Evolutionary conservation across 1,140 invertebrate species (phyloP).

Genomic region (Glossosoma conforme): DNA sequence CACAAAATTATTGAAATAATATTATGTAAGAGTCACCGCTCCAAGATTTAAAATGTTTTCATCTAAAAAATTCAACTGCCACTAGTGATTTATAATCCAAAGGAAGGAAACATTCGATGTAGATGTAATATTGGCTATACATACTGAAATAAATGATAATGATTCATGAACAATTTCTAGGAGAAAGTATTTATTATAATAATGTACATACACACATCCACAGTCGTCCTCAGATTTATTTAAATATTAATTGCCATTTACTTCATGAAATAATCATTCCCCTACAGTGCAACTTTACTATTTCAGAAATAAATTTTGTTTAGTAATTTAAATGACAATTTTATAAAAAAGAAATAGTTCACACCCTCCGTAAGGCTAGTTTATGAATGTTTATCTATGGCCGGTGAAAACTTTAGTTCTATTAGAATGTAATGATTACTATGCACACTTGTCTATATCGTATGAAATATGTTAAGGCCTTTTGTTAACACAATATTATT

Average conservation of each 20-base stretch:
- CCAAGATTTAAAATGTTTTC: conserved; percentile 20
- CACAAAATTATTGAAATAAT: conserved; percentile 50
- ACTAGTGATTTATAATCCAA: conserved; percentile 33
- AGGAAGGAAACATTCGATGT: conserved; percentile 55
- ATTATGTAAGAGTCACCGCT: conserved; percentile 50
- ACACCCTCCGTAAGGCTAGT: background rate
- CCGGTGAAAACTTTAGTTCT: too few species aligned
- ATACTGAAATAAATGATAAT: conserved; percentile 21
- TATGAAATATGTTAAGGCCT: too few species aligned
- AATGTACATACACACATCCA: background rate
- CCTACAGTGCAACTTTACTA: conserved; percentile 6
- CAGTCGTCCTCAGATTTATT: background rate
- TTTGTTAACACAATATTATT: too few species aligned
- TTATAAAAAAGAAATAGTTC: background rate
- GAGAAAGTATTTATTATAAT: conserved; percentile 13
- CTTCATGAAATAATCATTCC: conserved; percentile 1
- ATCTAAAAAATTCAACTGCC: conserved; percentile 10
- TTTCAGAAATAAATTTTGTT: background rate
- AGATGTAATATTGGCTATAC: conserved; percentile 22
- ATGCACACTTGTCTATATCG: too few species aligned
- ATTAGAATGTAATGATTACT: too few species aligned
- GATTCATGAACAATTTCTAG: conserved; percentile 21
- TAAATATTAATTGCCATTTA: conserved; percentile 6
- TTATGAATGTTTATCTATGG: background rate
- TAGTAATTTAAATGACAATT: background rate